These are phyloP conservation scores for Haliclystus octoradiatus DNA, from an alignment of 30 jellyfish, hydroid and myxozoan species.

Conservation along the genomic window DNA sequence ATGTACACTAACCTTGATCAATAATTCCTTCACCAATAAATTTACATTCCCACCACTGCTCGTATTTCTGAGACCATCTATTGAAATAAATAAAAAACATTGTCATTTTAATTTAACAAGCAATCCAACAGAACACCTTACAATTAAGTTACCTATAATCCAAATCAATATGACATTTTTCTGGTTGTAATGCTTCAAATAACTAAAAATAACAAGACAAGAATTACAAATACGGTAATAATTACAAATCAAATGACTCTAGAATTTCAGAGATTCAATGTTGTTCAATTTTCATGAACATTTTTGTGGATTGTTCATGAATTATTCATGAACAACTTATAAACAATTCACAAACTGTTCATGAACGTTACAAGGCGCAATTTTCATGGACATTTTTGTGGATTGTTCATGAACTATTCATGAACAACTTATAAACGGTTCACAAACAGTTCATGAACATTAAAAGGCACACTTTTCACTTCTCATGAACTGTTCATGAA, in stretches of 20 bases:
- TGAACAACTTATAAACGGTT: no score
- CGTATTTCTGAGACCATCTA: conserved; percentile 85
- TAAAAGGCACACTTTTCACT: no score
- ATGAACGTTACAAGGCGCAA: not conserved
- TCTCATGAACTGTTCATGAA: no score
- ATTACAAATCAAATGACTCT: not conserved
- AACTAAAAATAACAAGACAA: conserved; percentile 31
- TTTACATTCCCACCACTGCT: conserved; percentile 97
- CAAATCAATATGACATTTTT: conserved; percentile 55
- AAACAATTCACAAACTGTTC: no score
- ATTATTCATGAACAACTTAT: no score
- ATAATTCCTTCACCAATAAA: conserved; percentile 92
- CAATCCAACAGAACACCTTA: not conserved
- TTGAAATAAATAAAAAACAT: not conserved
- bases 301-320: no score
- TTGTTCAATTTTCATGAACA: no score
- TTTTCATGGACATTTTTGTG: no score
- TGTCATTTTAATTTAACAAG: not conserved
- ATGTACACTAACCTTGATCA: conserved; percentile 69
- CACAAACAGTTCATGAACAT: not conserved
- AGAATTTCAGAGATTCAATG: no score
- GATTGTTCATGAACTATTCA: no score
- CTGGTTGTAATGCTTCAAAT: conserved; percentile 75
- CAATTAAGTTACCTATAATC: conserved; percentile 49
- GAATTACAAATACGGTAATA: not conserved